A percentile compares a stretch with the other conserved stretches of the same genome.
Evolutionary conservation across 2,888 invertebrate genomes (phyloP).

Genomic region (Drosophila rubida): DNA sequence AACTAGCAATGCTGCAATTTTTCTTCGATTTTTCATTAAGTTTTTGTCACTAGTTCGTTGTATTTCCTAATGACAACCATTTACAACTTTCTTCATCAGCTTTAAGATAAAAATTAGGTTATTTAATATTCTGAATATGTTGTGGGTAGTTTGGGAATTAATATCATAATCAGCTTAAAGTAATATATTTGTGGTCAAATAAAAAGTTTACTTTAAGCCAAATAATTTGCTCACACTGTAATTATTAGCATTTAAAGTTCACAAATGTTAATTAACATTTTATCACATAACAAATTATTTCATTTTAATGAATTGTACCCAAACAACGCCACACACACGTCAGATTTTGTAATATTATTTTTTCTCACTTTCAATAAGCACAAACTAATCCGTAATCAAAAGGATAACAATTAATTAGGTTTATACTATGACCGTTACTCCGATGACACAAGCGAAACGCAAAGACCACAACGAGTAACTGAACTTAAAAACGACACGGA

Average conservation of each 20-base stretch:
- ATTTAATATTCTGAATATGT: neutral
- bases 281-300: neutral
- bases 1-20: slow-evolving; percentile 12
- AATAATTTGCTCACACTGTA: too few species aligned
- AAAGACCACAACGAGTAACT: slow-evolving; percentile 46
- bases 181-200: too few species aligned
- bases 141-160: neutral
- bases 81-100: slow-evolving; percentile 26
- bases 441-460: slow-evolving; percentile 37
- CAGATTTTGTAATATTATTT: neutral
- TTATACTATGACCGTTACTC: neutral
- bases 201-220: too few species aligned
- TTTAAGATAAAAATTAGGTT: slow-evolving; percentile 5
- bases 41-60: slow-evolving; percentile 24
- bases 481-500: slow-evolving; percentile 27
- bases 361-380: neutral
- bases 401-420: slow-evolving; percentile 13
- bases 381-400: neutral
- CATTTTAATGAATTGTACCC: neutral
- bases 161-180: too few species aligned
- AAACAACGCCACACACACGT: neutral
- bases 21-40: slow-evolving; percentile 61
- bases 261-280: neutral
- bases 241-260: too few species aligned
- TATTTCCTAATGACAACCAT: slow-evolving; percentile 33